A percentile compares a stretch with the other conserved stretches of the same genome.
These are phyloP conservation scores for Bursaphelenchus okinawaensis DNA, from an alignment of 2,888 invertebrate genomes.

Conservation along the genomic window DNA sequence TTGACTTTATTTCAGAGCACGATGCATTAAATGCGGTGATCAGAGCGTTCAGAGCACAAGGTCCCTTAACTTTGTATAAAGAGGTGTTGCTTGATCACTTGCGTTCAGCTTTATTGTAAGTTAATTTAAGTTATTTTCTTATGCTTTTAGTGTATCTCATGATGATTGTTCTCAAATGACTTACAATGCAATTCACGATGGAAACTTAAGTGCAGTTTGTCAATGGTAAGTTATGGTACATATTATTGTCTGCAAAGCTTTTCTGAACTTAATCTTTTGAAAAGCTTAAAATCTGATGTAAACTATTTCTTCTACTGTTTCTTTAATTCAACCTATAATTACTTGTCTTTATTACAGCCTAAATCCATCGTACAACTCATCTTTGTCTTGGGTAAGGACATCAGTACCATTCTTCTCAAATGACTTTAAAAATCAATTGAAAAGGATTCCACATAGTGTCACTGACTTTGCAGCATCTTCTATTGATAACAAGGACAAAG, in stretches of 20 bases:
- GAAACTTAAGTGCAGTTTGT: slow-evolving; percentile 21
- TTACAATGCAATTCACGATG: slow-evolving; percentile 23
- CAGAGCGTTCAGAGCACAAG: slow-evolving; percentile 32
- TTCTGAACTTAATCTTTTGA: background rate
- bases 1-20: slow-evolving; percentile 24
- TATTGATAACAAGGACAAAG: background rate
- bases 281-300: background rate
- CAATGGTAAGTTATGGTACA: slow-evolving; percentile 23
- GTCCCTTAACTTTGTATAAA: slow-evolving; percentile 31
- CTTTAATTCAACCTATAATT: background rate
- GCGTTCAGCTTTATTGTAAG: slow-evolving; percentile 28
- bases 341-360: slow-evolving; percentile 26
- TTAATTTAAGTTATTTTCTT: slow-evolving; percentile 1
- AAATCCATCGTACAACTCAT: slow-evolving; percentile 34
- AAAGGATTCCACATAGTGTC: background rate
- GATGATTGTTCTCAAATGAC: slow-evolving; percentile 23
- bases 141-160: slow-evolving; percentile 26
- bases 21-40: slow-evolving; percentile 24
- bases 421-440: slow-evolving; percentile 1
- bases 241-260: too few species aligned
- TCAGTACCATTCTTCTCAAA: slow-evolving; percentile 6
- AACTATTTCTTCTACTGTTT: too few species aligned
- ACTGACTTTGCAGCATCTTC: background rate
- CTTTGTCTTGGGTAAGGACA: slow-evolving; percentile 18
- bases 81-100: slow-evolving; percentile 32